A percentile compares a stretch with the other conserved stretches of the same genome.
These are phyloP conservation scores for Isaurus tuberculatus DNA, from an alignment of 92 coral and sea anemone species.

Conservation along the genomic window DNA sequence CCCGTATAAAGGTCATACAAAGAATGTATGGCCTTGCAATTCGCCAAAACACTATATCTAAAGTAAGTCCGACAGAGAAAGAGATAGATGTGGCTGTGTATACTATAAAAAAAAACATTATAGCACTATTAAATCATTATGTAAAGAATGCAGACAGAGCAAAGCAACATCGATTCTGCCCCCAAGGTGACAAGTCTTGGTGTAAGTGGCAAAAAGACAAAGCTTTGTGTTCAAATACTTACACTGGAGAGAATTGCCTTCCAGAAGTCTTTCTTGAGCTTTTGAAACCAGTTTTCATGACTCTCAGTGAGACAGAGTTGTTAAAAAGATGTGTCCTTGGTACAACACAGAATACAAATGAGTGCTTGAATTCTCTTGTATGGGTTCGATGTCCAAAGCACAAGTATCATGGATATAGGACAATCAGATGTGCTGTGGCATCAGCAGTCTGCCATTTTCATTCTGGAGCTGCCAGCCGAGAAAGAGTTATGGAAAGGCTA, in stretches of 20 bases:
- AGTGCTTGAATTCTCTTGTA: constrained; percentile 55
- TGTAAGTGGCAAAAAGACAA: constrained; percentile 70
- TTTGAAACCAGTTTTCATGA: constrained; percentile 52
- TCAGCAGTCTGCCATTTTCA: constrained; percentile 65
- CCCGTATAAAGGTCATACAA: constrained; percentile 55
- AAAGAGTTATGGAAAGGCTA: constrained; percentile 58
- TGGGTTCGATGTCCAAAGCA: constrained; percentile 60
- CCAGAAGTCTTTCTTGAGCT: constrained; percentile 52
- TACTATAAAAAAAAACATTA: constrained; percentile 60
- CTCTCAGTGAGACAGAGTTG: constrained; percentile 63
- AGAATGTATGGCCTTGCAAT: constrained; percentile 68
- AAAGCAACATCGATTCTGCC: constrained; percentile 70
- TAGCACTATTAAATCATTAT: constrained; percentile 60
- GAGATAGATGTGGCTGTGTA: constrained; percentile 59
- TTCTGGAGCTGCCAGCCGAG: constrained; percentile 62
- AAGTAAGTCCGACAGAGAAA: constrained; percentile 51
- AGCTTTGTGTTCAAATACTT: constrained; percentile 51
- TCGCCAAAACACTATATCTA: constrained; percentile 62
- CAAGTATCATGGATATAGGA: constrained; percentile 45
- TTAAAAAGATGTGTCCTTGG: constrained; percentile 59
- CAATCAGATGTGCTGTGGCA: constrained; percentile 54
- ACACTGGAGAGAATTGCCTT: constrained; percentile 44
- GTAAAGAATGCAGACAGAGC: constrained; percentile 35
- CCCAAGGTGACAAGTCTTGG: constrained; percentile 56
- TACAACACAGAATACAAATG: constrained; percentile 62